Conservation (phyloP, 2,888 invertebrate species). For the Drosophila setosimentum region DNA sequence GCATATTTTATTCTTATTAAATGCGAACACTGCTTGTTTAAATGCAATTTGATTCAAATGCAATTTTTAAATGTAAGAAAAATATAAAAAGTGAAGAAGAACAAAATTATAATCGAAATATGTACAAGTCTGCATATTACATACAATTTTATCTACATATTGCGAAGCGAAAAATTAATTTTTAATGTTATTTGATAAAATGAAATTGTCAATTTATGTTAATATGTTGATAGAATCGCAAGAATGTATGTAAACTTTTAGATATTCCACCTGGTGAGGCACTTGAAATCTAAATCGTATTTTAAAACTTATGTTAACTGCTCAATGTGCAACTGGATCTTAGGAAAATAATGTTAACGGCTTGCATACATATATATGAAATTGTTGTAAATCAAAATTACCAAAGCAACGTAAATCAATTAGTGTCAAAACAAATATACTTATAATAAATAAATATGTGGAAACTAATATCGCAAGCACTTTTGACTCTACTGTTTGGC, state of each 20-base stretch:
- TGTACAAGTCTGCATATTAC: constrained; percentile 5
- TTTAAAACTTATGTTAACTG: constrained; percentile 48
- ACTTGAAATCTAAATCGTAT: constrained; percentile 37
- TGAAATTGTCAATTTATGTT: constrained; percentile 35
- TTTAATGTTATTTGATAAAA: constrained; percentile 29
- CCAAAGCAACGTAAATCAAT: constrained; percentile 69
- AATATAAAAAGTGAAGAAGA: background rate
- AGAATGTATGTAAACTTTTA: constrained; percentile 45
- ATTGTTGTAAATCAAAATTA: constrained; percentile 76
- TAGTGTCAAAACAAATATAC: constrained; percentile 73
- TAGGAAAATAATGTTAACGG: constrained; percentile 49
- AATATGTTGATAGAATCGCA: constrained; percentile 20
- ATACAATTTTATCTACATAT: constrained; percentile 1
- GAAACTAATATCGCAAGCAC: constrained; percentile 2
- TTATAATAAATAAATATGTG: constrained; percentile 35
- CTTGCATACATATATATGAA: constrained; percentile 21
- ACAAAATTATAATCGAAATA: constrained; percentile 7
- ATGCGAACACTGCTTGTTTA: constrained; percentile 29
- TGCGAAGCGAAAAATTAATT: constrained; percentile 11
- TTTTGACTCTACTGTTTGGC: constrained; percentile 4
- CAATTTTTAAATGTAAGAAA: constrained; percentile 31
- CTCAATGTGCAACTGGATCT: constrained; percentile 39
- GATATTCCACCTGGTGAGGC: constrained; percentile 44
- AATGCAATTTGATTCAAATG: constrained; percentile 6
- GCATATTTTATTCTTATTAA: constrained; percentile 20